These are phyloP conservation scores for Neostethus bicornis DNA, from an alignment of 2,797 vertebrate genomes.

Conservation along the genomic window DNA sequence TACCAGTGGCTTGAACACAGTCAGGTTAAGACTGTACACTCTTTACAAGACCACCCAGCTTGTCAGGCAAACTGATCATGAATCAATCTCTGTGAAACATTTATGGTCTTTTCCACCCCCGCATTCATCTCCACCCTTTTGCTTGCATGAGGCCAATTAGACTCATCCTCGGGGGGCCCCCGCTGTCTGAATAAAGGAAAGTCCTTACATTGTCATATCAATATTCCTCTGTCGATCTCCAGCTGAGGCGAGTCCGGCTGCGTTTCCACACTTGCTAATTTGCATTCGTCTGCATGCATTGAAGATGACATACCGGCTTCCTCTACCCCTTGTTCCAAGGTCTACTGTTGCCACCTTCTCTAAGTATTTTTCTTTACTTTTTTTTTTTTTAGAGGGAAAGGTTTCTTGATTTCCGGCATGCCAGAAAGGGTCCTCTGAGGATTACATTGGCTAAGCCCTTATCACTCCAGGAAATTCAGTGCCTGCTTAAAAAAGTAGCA, in stretches of 20 bases:
- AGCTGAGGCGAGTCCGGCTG: conserved; percentile 72
- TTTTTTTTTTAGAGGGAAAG: conserved; percentile 60
- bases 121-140: background rate
- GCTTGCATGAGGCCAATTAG: conserved; percentile 69
- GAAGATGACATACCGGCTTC: conserved; percentile 59
- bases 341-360: conserved; percentile 54
- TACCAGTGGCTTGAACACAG: conserved; percentile 64
- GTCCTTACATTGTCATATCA: conserved; percentile 73
- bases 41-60: conserved; percentile 61
- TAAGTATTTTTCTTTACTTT: conserved; percentile 45
- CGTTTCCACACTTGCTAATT: conserved; percentile 73
- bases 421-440: conserved; percentile 79
- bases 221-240: conserved; percentile 74
- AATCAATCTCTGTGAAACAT: conserved; percentile 75
- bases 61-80: conserved; percentile 68
- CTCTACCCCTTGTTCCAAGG: conserved; percentile 53
- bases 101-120: conserved; percentile 44
- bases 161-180: conserved; percentile 56
- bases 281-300: conserved; percentile 68
- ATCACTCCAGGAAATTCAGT: conserved; percentile 85
- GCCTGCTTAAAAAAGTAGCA: conserved; percentile 80
- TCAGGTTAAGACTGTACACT: conserved; percentile 59
- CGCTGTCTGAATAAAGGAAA: conserved; percentile 63
- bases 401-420: conserved; percentile 79
- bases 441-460: conserved; percentile 85